Conservation (phyloP, 2,888 invertebrate genomes). For the Amphimallon solstitiale region DNA sequence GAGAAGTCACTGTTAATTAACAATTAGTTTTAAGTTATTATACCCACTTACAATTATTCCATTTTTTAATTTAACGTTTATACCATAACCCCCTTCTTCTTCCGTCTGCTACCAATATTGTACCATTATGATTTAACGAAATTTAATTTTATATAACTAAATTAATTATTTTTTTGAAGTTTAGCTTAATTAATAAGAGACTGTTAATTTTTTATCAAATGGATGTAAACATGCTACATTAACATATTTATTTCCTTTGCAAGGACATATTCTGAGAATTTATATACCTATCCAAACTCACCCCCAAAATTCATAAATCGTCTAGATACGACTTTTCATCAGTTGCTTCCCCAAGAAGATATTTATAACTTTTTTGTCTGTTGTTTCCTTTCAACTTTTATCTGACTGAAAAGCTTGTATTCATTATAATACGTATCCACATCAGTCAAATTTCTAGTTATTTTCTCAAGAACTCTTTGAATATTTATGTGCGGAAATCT, state of each 20-base stretch:
- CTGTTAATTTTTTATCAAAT: too few species aligned
- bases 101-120: too few species aligned
- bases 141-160: too few species aligned
- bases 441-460: not conserved
- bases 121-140: too few species aligned
- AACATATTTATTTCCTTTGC: not conserved
- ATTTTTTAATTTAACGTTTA: too few species aligned
- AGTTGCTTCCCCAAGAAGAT: slow-evolving; percentile 28
- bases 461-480: not conserved
- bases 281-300: slow-evolving; percentile 29
- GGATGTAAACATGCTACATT: too few species aligned
- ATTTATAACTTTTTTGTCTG: slow-evolving; percentile 37
- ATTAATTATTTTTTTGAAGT: too few species aligned
- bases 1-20: too few species aligned
- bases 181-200: too few species aligned
- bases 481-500: slow-evolving; percentile 6
- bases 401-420: not conserved
- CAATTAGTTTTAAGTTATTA: too few species aligned
- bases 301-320: slow-evolving; percentile 39
- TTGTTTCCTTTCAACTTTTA: not conserved
- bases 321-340: slow-evolving; percentile 43
- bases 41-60: too few species aligned
- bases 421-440: not conserved
- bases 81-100: too few species aligned
- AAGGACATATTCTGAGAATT: slow-evolving; percentile 20